These are phyloP conservation scores for Piscicola geometra DNA, from an alignment of 2,888 invertebrate species.

Conservation along the genomic window DNA sequence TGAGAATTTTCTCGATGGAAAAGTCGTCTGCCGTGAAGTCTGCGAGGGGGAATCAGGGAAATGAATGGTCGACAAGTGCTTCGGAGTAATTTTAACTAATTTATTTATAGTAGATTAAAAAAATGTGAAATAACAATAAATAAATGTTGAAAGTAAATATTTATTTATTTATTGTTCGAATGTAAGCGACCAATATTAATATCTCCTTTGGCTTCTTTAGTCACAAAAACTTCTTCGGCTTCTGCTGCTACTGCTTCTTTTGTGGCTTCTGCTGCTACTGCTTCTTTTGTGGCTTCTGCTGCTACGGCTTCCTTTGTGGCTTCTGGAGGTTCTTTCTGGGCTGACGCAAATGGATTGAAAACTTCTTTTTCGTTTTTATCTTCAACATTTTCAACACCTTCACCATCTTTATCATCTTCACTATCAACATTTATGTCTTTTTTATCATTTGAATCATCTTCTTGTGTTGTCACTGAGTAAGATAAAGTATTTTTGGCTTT, in stretches of 20 bases:
- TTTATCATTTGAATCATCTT: not conserved
- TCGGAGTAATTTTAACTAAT: constrained; percentile 32
- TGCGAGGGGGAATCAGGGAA: no score
- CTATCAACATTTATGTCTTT: no score
- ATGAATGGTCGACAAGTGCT: no score
- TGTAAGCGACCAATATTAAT: constrained; percentile 7
- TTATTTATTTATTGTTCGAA: no score
- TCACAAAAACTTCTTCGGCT: no score
- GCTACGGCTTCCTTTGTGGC: not conserved
- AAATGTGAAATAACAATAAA: no score
- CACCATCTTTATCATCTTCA: not conserved
- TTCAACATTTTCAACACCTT: not conserved
- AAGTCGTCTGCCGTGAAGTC: constrained; percentile 44
- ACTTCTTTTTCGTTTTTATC: not conserved
- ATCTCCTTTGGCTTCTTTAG: constrained; percentile 5
- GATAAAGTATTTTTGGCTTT: no score
- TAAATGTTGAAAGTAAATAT: no score
- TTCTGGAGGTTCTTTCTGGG: constrained; percentile 15
- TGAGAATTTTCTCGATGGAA: constrained; percentile 27
- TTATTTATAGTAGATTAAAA: no score
- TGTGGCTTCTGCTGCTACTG: not conserved
- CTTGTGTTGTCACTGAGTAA: not conserved
- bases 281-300: not conserved
- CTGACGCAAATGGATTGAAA: constrained; percentile 45
- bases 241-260: no score